Evolutionary conservation across 53 echinoderm and acorn worm species (phyloP), one percentile per base, ranked within the genome.

Genomic region (Glandiceps talaboti): DNA sequence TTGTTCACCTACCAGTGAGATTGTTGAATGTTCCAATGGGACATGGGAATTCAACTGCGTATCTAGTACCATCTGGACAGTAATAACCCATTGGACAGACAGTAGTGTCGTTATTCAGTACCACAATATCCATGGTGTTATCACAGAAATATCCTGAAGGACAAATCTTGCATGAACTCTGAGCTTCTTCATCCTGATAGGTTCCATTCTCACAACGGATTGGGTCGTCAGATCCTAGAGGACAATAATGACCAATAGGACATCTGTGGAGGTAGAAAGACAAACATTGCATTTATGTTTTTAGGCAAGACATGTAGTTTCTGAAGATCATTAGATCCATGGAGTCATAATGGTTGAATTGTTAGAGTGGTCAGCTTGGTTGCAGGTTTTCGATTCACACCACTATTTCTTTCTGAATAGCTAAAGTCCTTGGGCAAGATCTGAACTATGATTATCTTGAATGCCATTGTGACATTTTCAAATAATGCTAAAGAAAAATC

Each of bases 121-220:
- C 86, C 80, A 97, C 99, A 0, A 89, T 89, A 26, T 89, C 89
- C 74, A 91, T 78, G 28, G 99, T 97, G 85, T 93, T 97, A 73
- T 97, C 99, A 76, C 99, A 97, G 99, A 85, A 97, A 85, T 97
- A 97, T 0, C 99, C 99, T 0, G 84, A 86, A 14, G 99, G 94
- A 76, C 97, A 96, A 14, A 80, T 79, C 79, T 91, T 94, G 86
- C 99, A 97, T 76, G 93, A 85, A 82, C 89, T 88, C 79, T 86
- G 89, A 82, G 92, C 99, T 30, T 79, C 79, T 79, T 91, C 99
- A 45, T 97, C 91, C 82, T 97, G 93, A 91, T 93, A 89, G 73
- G 99, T 97, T 20, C 99, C 99, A 82, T 97, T 97, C 80, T 91
- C 93, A 80, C 99, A 97, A 33, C 93, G 93, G 45, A 89, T 87